Evolutionary conservation across 2,888 invertebrate genomes (phyloP).

Genomic region (Hypolimnas misippus): DNA sequence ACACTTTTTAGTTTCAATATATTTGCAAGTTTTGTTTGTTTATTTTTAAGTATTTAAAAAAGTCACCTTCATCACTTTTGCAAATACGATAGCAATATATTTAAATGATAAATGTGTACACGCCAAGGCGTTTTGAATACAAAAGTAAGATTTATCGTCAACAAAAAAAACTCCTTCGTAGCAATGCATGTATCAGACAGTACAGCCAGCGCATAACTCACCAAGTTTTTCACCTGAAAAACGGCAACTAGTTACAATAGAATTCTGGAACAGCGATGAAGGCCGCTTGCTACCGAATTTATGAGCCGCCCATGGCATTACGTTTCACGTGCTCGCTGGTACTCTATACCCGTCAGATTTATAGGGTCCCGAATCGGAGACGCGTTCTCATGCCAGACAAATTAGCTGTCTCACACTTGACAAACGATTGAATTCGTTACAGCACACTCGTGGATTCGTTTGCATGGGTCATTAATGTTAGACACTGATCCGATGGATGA

Average conservation of each 20-base stretch:
- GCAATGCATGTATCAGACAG: background rate
- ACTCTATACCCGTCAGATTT: constrained; percentile 52
- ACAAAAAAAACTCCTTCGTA: background rate
- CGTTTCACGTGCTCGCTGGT: constrained; percentile 45
- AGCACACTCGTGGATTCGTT: constrained; percentile 24
- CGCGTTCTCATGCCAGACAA: constrained; percentile 65
- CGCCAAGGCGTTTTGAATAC: background rate
- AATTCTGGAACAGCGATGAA: constrained; percentile 34
- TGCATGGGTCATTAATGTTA: constrained; percentile 1
- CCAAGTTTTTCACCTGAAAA: constrained; percentile 26
- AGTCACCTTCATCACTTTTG: no score
- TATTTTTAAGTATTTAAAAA: no score
- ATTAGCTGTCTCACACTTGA: constrained; percentile 72
- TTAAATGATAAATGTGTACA: background rate
- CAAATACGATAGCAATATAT: background rate
- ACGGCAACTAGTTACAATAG: constrained; percentile 27
- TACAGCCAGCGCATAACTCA: constrained; percentile 5
- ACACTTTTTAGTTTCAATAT: no score
- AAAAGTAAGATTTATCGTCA: background rate
- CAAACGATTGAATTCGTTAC: constrained; percentile 54
- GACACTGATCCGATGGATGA: background rate
- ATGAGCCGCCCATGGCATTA: constrained; percentile 40
- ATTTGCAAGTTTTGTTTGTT: no score
- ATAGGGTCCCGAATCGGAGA: constrained; percentile 50
- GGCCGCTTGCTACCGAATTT: constrained; percentile 41